Conservation (phyloP, 2,113 vertebrate genomes). For the Eurystomus gularis region DNA sequence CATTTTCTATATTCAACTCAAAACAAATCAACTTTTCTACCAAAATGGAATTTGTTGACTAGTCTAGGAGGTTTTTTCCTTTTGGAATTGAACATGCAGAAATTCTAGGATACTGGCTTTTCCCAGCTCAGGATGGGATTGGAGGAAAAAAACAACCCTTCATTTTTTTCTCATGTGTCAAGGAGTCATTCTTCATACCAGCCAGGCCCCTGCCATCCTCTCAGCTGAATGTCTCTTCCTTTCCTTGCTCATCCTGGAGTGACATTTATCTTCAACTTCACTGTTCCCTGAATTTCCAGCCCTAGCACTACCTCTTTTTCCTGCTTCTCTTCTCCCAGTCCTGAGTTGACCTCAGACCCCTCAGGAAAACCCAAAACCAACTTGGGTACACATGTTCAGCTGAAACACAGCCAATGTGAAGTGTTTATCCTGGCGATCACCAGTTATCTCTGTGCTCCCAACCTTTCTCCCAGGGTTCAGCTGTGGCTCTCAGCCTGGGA, state of each 20-base stretch:
- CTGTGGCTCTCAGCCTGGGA: not conserved
- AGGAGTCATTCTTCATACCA: not conserved
- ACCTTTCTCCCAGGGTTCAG: not conserved
- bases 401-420: not conserved
- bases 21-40: constrained; percentile 49
- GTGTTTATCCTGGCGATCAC: not conserved
- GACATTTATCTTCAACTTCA: not conserved
- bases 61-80: not conserved
- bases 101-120: not conserved
- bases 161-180: not conserved
- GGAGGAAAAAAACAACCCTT: not conserved
- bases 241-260: not conserved
- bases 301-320: not conserved
- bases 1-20: constrained; percentile 43
- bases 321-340: not conserved
- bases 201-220: not conserved
- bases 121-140: not conserved
- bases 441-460: not conserved
- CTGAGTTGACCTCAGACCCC: not conserved
- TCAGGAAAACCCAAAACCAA: not conserved
- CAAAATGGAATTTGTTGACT: not conserved
- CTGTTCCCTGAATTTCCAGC: not conserved
- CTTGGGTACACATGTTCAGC: not conserved
- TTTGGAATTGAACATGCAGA: not conserved
- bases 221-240: not conserved